Conservation (phyloP, 2,113 vertebrate genomes). For the Siniperca chuatsi region DNA sequence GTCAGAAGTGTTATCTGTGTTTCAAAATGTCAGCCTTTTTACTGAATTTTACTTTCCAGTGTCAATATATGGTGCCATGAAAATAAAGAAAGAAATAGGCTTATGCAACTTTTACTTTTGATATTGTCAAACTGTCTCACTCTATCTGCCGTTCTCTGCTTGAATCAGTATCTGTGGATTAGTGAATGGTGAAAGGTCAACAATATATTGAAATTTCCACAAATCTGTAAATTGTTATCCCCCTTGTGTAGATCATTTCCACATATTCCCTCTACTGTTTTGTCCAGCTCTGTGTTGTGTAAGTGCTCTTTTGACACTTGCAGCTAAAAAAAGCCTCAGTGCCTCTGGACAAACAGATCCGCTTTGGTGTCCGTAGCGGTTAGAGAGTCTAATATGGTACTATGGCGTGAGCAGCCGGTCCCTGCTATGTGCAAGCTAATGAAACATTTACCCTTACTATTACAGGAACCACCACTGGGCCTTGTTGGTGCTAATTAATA, state of each 20-base stretch:
- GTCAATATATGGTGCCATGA: not conserved
- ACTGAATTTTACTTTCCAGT: not conserved
- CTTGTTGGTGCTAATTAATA: constrained; percentile 64
- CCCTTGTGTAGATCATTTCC: not conserved
- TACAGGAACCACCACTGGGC: constrained; percentile 32
- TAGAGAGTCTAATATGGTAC: constrained; percentile 11
- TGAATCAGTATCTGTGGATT: not conserved
- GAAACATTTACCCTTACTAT: constrained; percentile 40
- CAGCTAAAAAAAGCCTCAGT: constrained; percentile 21
- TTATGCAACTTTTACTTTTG: not conserved
- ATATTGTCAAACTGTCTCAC: not conserved
- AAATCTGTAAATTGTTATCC: not conserved
- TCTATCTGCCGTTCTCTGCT: not conserved
- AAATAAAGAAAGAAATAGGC: not conserved
- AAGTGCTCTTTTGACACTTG: constrained; percentile 33
- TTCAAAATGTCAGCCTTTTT: not conserved
- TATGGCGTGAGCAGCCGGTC: constrained; percentile 14
- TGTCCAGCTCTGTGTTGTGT: constrained; percentile 12
- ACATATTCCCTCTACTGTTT: not conserved
- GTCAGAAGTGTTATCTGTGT: not conserved
- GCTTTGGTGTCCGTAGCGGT: constrained; percentile 8
- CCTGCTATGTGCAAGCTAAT: constrained; percentile 28
- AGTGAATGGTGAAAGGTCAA: not conserved
- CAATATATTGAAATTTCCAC: not conserved
- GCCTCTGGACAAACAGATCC: constrained; percentile 38